These are phyloP conservation scores for Poecilobothrus nobilitatus DNA, from an alignment of 2,888 invertebrate species.

Conservation along the genomic window DNA sequence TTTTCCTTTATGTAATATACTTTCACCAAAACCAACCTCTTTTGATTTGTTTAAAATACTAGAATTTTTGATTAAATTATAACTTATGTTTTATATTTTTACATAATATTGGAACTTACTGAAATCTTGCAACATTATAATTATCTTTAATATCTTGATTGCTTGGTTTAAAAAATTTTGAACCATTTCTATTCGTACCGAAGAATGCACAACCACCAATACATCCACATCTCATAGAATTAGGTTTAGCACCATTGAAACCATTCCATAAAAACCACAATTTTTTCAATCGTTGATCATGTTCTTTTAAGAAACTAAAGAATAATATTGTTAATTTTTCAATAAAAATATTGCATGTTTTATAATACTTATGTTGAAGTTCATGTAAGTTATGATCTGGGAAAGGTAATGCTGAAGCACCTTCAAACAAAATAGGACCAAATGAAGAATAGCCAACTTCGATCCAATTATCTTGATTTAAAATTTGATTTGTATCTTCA, in stretches of 20 bases:
- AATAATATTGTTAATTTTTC: constrained; percentile 2
- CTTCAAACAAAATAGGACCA: constrained; percentile 83
- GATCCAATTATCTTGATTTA: constrained; percentile 64
- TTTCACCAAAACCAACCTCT: constrained; percentile 90
- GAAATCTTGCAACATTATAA: constrained; percentile 63
- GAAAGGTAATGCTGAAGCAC: constrained; percentile 71
- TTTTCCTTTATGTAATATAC: constrained; percentile 77
- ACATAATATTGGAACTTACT: constrained; percentile 36
- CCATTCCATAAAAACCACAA: constrained; percentile 90
- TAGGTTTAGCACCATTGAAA: constrained; percentile 45
- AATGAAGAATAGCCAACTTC: constrained; percentile 86
- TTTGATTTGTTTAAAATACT: constrained; percentile 66
- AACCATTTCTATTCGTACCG: constrained; percentile 82
- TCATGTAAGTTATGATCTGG: constrained; percentile 67
- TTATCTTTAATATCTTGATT: constrained; percentile 73
- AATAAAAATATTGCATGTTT: neutral
- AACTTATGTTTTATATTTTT: neutral
- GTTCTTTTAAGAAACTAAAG: constrained; percentile 57
- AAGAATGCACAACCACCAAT: constrained; percentile 93
- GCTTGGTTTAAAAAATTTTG: constrained; percentile 78
- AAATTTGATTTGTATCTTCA: neutral
- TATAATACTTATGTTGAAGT: constrained; percentile 65
- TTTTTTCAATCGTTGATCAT: constrained; percentile 76
- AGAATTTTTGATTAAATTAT: constrained; percentile 23
- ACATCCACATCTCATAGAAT: constrained; percentile 81